Conservation (phyloP, 2,888 invertebrate genomes). For the Acleris literana region DNA sequence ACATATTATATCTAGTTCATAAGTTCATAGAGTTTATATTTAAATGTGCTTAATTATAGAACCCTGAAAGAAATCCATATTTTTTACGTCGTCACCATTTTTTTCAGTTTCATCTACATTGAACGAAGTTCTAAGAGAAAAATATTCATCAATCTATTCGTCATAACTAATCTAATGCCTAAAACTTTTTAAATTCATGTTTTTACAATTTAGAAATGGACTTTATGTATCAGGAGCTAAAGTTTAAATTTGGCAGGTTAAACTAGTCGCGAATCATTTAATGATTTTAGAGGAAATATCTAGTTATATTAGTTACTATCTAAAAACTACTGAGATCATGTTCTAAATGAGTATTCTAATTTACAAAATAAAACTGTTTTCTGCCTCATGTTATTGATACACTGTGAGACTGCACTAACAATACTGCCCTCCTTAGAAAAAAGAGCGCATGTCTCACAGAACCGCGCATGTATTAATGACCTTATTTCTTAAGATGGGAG, state of each 20-base stretch:
- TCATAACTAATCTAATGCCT: constrained; percentile 14
- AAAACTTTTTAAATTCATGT: constrained; percentile 34
- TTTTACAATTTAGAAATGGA: constrained; percentile 41
- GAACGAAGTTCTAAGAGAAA: constrained; percentile 26
- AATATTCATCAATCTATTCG: constrained; percentile 12
- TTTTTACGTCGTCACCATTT: background rate
- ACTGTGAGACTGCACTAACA: background rate
- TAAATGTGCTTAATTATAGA: constrained; percentile 1
- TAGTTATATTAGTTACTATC: constrained; percentile 36
- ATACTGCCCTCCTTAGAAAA: no score
- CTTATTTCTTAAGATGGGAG: no score
- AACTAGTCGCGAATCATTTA: constrained; percentile 32
- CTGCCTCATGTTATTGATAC: background rate
- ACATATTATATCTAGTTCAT: constrained; percentile 1
- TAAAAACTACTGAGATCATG: constrained; percentile 32
- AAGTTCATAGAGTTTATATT: background rate
- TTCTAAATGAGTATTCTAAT: constrained; percentile 22
- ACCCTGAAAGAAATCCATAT: background rate
- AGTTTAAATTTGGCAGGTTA: constrained; percentile 34
- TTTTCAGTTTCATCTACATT: constrained; percentile 3
- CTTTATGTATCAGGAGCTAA: constrained; percentile 33
- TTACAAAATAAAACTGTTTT: background rate
- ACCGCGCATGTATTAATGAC: no score
- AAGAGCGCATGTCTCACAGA: no score
- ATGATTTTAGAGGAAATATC: constrained; percentile 32